phyloP scores from a whole-genome alignment of 2,113 vertebrate genomes.

The Notarius quadriscutis region DNA sequence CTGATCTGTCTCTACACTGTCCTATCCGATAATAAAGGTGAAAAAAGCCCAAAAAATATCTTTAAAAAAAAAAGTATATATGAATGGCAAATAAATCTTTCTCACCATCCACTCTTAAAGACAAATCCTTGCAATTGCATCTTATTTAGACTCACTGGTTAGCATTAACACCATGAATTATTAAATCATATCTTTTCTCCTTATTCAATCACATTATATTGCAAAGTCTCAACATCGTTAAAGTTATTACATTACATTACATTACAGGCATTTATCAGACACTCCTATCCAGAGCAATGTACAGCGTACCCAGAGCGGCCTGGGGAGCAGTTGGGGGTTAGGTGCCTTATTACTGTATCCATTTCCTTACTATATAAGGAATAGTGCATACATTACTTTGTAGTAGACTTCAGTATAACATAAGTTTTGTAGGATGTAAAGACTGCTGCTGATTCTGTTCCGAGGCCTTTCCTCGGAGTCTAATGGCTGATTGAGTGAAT shows the following conservation, averaged over 20 bases:
- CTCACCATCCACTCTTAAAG: neutral
- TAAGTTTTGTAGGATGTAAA: neutral
- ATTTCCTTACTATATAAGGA: too few species aligned
- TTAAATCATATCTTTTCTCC: neutral
- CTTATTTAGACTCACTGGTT: neutral
- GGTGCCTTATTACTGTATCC: neutral
- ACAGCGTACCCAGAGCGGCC: too few species aligned
- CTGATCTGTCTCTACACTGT: too few species aligned
- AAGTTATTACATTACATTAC: too few species aligned
- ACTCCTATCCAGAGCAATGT: too few species aligned
- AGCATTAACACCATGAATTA: neutral
- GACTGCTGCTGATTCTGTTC: neutral
- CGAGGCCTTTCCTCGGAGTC: conserved; percentile 21
- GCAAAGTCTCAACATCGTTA: neutral
- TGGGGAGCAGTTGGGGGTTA: too few species aligned
- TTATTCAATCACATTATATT: neutral
- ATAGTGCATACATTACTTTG: neutral
- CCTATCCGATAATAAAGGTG: too few species aligned
- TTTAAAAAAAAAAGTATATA: conserved; percentile 15
- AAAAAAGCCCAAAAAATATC: too few species aligned
- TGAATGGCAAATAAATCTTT: neutral
- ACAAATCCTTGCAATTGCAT: neutral
- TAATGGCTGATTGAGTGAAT: conserved; percentile 43
- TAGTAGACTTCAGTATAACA: neutral
- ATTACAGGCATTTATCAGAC: too few species aligned